Percentiles rank a stretch among this genome's conserved stretches.
phyloP scores from a whole-genome alignment of 2,113 vertebrate genomes.

The Vulpes vulpes region DNA sequence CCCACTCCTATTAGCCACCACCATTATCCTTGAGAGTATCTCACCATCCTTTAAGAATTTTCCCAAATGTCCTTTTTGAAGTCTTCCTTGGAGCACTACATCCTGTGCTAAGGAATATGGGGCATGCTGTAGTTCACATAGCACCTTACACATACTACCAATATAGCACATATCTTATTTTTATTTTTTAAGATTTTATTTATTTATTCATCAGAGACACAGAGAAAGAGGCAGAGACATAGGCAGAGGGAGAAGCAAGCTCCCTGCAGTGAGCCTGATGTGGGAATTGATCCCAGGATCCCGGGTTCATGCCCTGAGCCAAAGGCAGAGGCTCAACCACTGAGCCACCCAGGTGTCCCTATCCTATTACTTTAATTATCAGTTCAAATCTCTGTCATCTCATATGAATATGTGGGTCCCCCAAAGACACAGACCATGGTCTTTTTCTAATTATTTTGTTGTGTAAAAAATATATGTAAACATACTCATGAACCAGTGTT shows the following conservation, averaged over 20 bases:
- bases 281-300: too few relatives aligned
- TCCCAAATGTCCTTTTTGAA: neutral
- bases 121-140: neutral
- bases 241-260: too few relatives aligned
- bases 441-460: neutral
- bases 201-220: too few relatives aligned
- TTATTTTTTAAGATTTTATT: too few relatives aligned
- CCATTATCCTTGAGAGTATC: neutral
- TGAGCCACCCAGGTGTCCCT: too few relatives aligned
- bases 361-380: neutral
- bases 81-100: neutral
- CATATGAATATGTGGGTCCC: neutral
- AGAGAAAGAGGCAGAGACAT: too few relatives aligned
- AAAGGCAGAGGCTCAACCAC: too few relatives aligned
- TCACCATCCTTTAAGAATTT: constrained; percentile 16
- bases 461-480: neutral
- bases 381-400: neutral
- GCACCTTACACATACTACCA: neutral
- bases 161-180: neutral
- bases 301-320: too few relatives aligned
- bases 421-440: neutral
- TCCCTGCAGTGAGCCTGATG: too few relatives aligned
- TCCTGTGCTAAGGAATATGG: neutral
- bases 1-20: neutral
- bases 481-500: neutral